Base-by-base conservation (phyloP, 2,888 invertebrate genomes). In the Drosophila mimica region DNA sequence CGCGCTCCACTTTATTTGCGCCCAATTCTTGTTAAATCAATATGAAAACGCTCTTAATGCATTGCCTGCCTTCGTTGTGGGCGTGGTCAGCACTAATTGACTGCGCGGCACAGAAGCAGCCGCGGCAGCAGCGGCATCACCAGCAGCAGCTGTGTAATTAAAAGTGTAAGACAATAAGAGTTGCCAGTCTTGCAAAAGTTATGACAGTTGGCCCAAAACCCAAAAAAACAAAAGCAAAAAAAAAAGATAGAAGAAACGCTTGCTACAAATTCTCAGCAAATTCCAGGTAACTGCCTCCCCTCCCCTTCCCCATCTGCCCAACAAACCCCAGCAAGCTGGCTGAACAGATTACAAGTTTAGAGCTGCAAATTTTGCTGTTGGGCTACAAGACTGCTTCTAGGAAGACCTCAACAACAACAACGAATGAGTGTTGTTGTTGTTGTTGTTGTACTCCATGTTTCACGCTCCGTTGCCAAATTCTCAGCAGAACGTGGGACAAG, bases 381-480 rank as follows among this genome's bases (percentile, higher is more conserved):
- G 76, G 64, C 78, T 71, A 77, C 78, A 78, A 74, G 60, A 56
- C 36, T 15, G 54, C 25, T 79, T 63, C 81, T 80, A 69, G 69
- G 81, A 78, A 78, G 34, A 81, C 67, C 62, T 46, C 49, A 67
- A 52, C 60, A 73, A 59, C 74, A 73, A 46, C 56, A 58, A 51
- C 36, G 40, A 28, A 28, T 62, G 48, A 15, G 48, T 51, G 30
- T n/a, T n/a, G 49, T 53, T 38, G 33, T 34, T 56, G 43, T 48
- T 62, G 64, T 70, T 77, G 65, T 76, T 70, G 67, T 70, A 65
- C 68, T 82, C 70, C 81, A 81, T 88, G 79, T 88, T 89, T 89
- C 86, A 89, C 88, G 89, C 90, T 89, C 88, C 76, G 86, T 83
- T 90, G 84, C 84, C 86, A 86, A 90, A 88, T 89, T 89, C 91